Evolutionary conservation across 2,888 invertebrate species (phyloP).

Genomic region (Hirtodrosophila alboralis): DNA sequence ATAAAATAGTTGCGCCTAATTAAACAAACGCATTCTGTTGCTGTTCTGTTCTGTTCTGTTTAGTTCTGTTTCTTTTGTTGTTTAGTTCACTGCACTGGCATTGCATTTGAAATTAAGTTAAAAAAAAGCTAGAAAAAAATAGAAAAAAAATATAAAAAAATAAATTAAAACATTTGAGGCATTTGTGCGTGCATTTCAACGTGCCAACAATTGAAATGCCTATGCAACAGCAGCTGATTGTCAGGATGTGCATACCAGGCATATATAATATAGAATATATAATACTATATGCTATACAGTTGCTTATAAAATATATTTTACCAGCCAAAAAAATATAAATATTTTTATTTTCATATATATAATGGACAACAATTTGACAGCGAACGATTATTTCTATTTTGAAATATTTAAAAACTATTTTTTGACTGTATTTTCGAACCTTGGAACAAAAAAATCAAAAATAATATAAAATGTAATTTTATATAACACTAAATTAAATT

Average conservation of each 20-base stretch:
- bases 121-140: slow-evolving; percentile 5
- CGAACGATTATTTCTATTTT: too few relatives aligned
- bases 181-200: slow-evolving; percentile 65
- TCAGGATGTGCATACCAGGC: slow-evolving; percentile 25
- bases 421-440: too few relatives aligned
- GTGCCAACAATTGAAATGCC: slow-evolving; percentile 65
- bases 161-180: slow-evolving; percentile 47
- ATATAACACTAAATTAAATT: too few relatives aligned
- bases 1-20: slow-evolving; percentile 15
- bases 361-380: too few relatives aligned
- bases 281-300: too few relatives aligned
- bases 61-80: slow-evolving; percentile 2
- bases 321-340: too few relatives aligned
- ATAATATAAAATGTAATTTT: too few relatives aligned
- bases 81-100: slow-evolving; percentile 55
- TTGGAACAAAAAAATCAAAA: too few relatives aligned
- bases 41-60: slow-evolving; percentile 1
- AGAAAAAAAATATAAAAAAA: slow-evolving; percentile 16
- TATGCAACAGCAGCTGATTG: slow-evolving; percentile 50
- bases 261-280: too few relatives aligned
- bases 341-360: too few relatives aligned
- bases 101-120: slow-evolving; percentile 40
- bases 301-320: too few relatives aligned
- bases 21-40: slow-evolving; percentile 2
- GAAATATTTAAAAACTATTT: too few relatives aligned